phyloP scores from a whole-genome alignment of 1,140 invertebrate genomes.

The Philotrypesis tridentata region DNA sequence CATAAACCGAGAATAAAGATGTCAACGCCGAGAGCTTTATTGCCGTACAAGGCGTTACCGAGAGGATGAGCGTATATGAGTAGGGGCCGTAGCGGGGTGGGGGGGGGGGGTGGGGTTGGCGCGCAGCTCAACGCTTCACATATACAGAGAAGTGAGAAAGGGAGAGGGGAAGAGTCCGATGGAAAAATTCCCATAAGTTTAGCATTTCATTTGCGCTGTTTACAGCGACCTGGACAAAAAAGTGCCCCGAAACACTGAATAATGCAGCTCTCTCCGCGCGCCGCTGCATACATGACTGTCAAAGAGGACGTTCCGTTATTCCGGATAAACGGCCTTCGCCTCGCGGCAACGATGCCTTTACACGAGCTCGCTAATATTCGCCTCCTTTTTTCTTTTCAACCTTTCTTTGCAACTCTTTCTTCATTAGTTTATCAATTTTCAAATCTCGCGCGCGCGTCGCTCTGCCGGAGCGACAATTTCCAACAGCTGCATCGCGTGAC shows the following conservation, averaged over 20 bases:
- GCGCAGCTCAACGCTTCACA: no score
- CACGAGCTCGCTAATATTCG: background rate
- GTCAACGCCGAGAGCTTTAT: background rate
- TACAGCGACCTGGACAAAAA: slow-evolving; percentile 2
- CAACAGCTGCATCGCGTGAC: no score
- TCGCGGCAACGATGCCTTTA: background rate
- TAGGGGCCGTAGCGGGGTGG: no score
- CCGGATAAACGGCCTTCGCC: background rate
- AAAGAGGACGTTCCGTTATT: slow-evolving; percentile 8
- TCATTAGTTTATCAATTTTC: background rate
- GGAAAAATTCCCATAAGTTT: slow-evolving; percentile 1
- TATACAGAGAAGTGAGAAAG: no score
- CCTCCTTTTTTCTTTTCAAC: background rate
- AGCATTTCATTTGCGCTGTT: slow-evolving; percentile 4
- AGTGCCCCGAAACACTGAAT: slow-evolving; percentile 2
- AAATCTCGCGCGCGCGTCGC: background rate
- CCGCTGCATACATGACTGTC: slow-evolving; percentile 11
- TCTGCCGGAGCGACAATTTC: no score
- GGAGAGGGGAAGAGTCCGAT: no score
- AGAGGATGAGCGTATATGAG: background rate
- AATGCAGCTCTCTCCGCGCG: background rate
- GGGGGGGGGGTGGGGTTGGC: no score
- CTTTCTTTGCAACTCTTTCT: no score
- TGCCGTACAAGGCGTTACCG: background rate
- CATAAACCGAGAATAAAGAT: background rate